A percentile compares a stretch with the other conserved stretches of the same genome.
These are phyloP conservation scores for Vespertilio murinus DNA, from an alignment of 2,797 vertebrate genomes.

Conservation along the genomic window DNA sequence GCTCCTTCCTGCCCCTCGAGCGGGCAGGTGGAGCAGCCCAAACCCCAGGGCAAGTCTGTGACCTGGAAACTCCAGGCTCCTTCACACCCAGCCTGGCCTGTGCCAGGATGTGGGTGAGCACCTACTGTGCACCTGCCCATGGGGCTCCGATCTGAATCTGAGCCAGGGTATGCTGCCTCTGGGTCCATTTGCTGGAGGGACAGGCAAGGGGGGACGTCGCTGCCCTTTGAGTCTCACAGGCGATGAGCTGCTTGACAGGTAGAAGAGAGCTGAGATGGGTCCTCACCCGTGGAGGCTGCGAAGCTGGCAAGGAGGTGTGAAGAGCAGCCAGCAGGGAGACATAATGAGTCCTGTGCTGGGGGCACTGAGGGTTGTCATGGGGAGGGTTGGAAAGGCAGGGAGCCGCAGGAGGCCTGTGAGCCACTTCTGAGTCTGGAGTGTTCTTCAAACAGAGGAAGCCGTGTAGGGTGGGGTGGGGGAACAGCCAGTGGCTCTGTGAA, in stretches of 20 bases:
- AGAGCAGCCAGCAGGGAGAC: background rate
- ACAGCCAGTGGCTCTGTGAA: background rate
- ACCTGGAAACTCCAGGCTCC: background rate
- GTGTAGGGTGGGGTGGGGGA: accelerated
- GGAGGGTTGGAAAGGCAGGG: background rate
- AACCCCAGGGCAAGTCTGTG: background rate
- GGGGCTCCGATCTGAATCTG: background rate
- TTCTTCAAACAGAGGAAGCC: background rate
- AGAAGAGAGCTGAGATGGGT: background rate
- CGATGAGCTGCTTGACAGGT: background rate
- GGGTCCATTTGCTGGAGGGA: background rate
- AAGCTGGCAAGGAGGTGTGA: conserved; percentile 42
- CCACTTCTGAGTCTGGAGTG: background rate
- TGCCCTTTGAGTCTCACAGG: background rate
- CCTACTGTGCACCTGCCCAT: background rate
- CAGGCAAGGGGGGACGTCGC: background rate
- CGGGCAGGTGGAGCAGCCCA: background rate
- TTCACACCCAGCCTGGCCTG: background rate
- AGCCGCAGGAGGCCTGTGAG: background rate
- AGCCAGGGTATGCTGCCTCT: accelerated
- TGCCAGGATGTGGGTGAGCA: no score
- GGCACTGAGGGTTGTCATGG: background rate
- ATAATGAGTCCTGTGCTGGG: background rate
- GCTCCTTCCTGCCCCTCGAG: accelerated
- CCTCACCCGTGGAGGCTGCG: background rate